phyloP scores from a whole-genome alignment of 2,888 invertebrate genomes.

The Cordilura impudica region DNA sequence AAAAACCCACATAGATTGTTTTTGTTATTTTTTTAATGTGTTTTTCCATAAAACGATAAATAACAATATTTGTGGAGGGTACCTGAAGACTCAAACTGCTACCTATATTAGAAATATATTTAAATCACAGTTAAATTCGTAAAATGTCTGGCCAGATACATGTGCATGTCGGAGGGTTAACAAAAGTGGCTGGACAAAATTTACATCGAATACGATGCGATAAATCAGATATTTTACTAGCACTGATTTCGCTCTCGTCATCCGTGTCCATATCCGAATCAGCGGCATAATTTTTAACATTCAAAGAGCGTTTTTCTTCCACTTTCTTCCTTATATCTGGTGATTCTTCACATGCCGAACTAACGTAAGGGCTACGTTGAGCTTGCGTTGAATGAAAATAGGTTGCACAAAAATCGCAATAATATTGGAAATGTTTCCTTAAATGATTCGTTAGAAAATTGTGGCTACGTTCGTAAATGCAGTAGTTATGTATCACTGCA shows the following conservation, averaged over 20 bases:
- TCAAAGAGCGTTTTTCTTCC: constrained; percentile 16
- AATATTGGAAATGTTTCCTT: constrained; percentile 66
- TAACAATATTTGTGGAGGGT: too few relatives aligned
- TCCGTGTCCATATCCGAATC: constrained; percentile 28
- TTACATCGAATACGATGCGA: constrained; percentile 41
- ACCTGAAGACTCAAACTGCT: too few relatives aligned
- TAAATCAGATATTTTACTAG: neutral
- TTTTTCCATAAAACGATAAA: too few relatives aligned
- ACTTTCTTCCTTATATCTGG: constrained; percentile 49
- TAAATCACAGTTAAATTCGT: too few relatives aligned
- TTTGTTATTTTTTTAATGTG: too few relatives aligned
- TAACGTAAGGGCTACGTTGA: constrained; percentile 67
- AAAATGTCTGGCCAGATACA: too few relatives aligned
- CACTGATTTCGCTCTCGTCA: neutral
- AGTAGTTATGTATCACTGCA: too few relatives aligned
- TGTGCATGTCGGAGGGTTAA: too few relatives aligned
- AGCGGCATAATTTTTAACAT: constrained; percentile 29
- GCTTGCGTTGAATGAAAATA: constrained; percentile 65
- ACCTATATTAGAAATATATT: too few relatives aligned
- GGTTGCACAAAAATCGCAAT: constrained; percentile 66
- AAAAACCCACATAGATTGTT: too few relatives aligned
- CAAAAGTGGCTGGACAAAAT: constrained; percentile 46
- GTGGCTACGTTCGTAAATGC: too few relatives aligned
- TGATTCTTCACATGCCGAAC: constrained; percentile 62
- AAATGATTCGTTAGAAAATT: constrained; percentile 69